Evolutionary conservation across 2,797 vertebrate species (phyloP), one percentile per base, ranked within the genome.

Genomic region (Philypnodon macrostomus): DNA sequence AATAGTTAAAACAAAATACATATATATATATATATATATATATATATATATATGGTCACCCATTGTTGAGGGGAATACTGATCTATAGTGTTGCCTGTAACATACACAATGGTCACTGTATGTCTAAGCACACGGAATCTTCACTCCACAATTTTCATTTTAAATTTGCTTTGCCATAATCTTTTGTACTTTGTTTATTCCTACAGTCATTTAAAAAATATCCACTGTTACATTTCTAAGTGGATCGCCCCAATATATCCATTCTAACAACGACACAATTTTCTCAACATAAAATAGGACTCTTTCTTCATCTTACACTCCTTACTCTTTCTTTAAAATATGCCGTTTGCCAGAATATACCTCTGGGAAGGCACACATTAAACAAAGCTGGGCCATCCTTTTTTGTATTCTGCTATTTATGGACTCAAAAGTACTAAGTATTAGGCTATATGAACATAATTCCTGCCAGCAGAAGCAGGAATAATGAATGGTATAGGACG

Each of bases 391-490:
- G 12, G 37, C 40, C 6, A n/a, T 5, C 9, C n/a, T 33, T 2
- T 4, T 12, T 7, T 42, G 47, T 27, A 12, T 11, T 9, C 27
- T 30, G 31, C 23, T 32, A 40, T 59, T 52, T 52, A 40, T 21
- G 23, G 23, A 13, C 30, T 19, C 31, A 21, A 16, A 9, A 31
- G 15, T 41, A 18, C 7, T 31, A 35, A 40, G 36, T 33, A 21
- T 33, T 12, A 45, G 17, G 27, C 41, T 46, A 18, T 21, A 24
- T 5, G 35, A 33, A 37, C 12, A 53, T 15, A 17, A 39, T 26
- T 23, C 14, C 13, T 45, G 26, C 10, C 12, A n/a, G 16, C 40
- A 30, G 37, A 4, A 24, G 14, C 14, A 11, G 7, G 2, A 29
- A 35, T 35, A 63, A 44, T 36, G 34, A 31, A 31, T 42, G 15